Evolutionary conservation across 2,113 vertebrate genomes (phyloP), one percentile per base, ranked within the genome.

Genomic region (Centrocercus urophasianus): DNA sequence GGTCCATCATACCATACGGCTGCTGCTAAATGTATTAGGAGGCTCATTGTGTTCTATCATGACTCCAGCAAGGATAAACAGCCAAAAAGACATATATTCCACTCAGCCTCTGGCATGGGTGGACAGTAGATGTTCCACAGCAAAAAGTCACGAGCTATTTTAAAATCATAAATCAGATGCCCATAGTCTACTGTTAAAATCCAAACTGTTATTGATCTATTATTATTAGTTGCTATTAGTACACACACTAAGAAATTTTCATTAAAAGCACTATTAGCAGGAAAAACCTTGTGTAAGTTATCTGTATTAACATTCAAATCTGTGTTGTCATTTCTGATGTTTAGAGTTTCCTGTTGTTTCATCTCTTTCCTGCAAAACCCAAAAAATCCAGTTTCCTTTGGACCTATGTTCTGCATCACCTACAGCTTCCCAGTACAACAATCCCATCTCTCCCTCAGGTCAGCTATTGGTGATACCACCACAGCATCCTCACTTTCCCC

Each of bases 11-110:
- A 54, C 42, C 61, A 75, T 57, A 13, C 28, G 40, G 85, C 61
- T 57, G 5, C 27, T 88, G 61, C 70, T 92, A 75, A 92, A 90
- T n/a, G 25, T 74, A 52, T 91, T 88, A 88, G 73, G 61, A 95
- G 11, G 27, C 34, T 81, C 40, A 4, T 8, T 70, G n/a, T 74
- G 45, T 73, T 85, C 86, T 57, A 8, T 83, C 30, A 42, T 48
- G 61, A 81, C 86, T 95, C 83, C 86, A 90, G 86, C 73, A 81
- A 90, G 75, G 61, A 86, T 86, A 74, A 87, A 84, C 21, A 82
- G 65, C 65, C 88, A 74, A 84, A 87, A 64, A 78, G 40, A 76
- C 40, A 72, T 40, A 13, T 61, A 75, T 81, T 77, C 47, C 28
- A 5, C 36, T 67, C 63, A 74, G 42, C 4, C 19, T 91, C 28